Evolutionary conservation across 2,888 invertebrate species (phyloP).

Genomic region (Lathronympha strigana): DNA sequence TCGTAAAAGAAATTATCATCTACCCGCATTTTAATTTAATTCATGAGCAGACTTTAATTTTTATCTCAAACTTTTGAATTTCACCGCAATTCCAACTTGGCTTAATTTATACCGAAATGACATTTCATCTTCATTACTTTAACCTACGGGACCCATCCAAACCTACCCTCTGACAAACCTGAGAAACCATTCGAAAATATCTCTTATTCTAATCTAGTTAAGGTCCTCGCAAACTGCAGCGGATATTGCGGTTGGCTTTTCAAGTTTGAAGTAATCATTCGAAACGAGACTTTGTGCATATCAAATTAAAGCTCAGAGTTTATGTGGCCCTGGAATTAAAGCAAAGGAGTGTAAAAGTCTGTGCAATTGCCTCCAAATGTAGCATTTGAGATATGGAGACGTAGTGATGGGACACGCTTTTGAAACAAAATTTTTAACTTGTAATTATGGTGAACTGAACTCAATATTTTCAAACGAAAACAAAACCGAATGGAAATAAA

Average conservation of each 20-base stretch:
- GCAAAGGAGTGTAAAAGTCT: conserved; percentile 49
- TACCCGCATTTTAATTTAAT: conserved; percentile 37
- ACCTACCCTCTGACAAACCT: conserved; percentile 4
- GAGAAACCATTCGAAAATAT: conserved; percentile 12
- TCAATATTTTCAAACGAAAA: too few relatives aligned
- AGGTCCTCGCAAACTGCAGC: background rate
- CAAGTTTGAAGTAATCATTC: conserved; percentile 30
- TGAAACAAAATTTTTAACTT: conserved; percentile 11
- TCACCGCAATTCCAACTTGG: conserved; percentile 38
- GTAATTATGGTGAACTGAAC: too few relatives aligned
- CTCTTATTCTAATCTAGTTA: conserved; percentile 1
- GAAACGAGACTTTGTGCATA: conserved; percentile 33
- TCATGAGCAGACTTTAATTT: conserved; percentile 36
- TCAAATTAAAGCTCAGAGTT: conserved; percentile 22
- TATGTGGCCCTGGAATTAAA: conserved; percentile 14
- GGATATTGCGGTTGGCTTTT: conserved; percentile 1
- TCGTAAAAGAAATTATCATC: conserved; percentile 33
- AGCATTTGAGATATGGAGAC: conserved; percentile 48
- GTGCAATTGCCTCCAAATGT: conserved; percentile 52
- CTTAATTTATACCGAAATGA: conserved; percentile 40
- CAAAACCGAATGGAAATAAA: too few relatives aligned
- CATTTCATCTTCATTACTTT: conserved; percentile 42
- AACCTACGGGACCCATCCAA: conserved; percentile 40
- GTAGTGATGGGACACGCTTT: conserved; percentile 39
- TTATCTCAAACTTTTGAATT: conserved; percentile 37